phyloP scores from a whole-genome alignment of 2,797 vertebrate genomes.

The Amniataba percoides region DNA sequence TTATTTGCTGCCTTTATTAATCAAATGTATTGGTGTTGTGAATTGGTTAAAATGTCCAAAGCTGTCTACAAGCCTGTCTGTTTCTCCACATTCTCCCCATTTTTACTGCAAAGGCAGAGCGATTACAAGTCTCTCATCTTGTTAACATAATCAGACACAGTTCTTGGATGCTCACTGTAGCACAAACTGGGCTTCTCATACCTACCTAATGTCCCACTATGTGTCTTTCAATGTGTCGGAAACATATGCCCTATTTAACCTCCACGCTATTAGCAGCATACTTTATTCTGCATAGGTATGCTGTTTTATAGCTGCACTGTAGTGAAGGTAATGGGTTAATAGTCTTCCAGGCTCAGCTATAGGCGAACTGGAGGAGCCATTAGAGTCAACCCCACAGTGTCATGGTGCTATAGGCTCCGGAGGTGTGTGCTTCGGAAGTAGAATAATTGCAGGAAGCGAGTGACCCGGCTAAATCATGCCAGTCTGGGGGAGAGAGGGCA shows the following conservation, averaged over 20 bases:
- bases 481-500: slow-evolving; percentile 73
- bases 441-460: slow-evolving; percentile 86
- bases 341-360: slow-evolving; percentile 44
- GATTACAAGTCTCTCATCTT: slow-evolving; percentile 3
- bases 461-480: slow-evolving; percentile 83
- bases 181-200: slow-evolving; percentile 20
- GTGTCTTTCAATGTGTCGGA: slow-evolving; percentile 18
- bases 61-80: background rate
- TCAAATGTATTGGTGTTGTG: background rate
- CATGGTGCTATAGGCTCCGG: slow-evolving; percentile 69
- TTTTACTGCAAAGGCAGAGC: background rate
- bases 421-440: slow-evolving; percentile 81
- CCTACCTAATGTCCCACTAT: slow-evolving; percentile 35
- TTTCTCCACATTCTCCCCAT: slow-evolving; percentile 18
- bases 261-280: slow-evolving; percentile 30
- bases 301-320: slow-evolving; percentile 39
- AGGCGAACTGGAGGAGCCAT: slow-evolving; percentile 73
- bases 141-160: slow-evolving; percentile 11
- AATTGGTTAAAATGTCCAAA: slow-evolving; percentile 5
- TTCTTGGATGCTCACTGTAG: background rate
- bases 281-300: slow-evolving; percentile 44
- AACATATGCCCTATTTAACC: slow-evolving; percentile 48
- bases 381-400: slow-evolving; percentile 74
- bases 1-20: slow-evolving; percentile 24
- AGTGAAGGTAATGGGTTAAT: slow-evolving; percentile 69